Percentiles rank a stretch among this genome's conserved stretches.
phyloP scores from a whole-genome alignment of 2,797 vertebrate species.

The Molothrus aeneus region DNA sequence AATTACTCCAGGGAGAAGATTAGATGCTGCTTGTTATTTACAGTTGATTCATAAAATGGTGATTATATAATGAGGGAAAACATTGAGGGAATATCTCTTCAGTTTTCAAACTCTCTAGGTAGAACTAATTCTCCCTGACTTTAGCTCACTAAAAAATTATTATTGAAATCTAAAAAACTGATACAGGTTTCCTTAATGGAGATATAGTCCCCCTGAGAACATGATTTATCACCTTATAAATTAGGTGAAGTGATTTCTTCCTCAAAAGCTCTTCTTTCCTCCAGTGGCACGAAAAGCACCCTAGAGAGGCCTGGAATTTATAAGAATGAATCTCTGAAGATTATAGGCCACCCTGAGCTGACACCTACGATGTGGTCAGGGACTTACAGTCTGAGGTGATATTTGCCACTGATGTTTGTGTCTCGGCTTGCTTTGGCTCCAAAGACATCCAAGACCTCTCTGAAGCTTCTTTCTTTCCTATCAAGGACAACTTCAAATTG shows the following conservation, averaged over 20 bases:
- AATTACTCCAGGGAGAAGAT: slow-evolving; percentile 63
- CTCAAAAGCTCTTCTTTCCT: neutral
- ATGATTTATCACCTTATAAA: neutral
- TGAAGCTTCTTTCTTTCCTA: neutral
- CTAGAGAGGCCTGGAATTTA: neutral
- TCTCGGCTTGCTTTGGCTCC: neutral
- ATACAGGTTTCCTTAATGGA: neutral
- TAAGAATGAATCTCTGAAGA: neutral
- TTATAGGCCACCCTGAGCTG: neutral
- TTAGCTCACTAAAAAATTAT: neutral
- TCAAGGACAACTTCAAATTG: neutral
- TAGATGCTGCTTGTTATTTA: slow-evolving; percentile 47
- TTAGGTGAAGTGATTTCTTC: neutral
- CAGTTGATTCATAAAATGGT: slow-evolving; percentile 51
- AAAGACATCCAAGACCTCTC: neutral
- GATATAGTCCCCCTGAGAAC: neutral
- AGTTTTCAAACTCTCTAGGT: slow-evolving; percentile 20
- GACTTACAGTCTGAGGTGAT: neutral
- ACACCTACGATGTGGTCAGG: neutral
- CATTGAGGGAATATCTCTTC: neutral
- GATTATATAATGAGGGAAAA: slow-evolving; percentile 55
- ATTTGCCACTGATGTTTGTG: neutral
- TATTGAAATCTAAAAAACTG: neutral
- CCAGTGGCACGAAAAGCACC: neutral
- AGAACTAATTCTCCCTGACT: neutral